Evolutionary conservation across 2,888 invertebrate genomes (phyloP), one percentile per base, ranked within the genome.

Genomic region (Agriopis aurantiaria): DNA sequence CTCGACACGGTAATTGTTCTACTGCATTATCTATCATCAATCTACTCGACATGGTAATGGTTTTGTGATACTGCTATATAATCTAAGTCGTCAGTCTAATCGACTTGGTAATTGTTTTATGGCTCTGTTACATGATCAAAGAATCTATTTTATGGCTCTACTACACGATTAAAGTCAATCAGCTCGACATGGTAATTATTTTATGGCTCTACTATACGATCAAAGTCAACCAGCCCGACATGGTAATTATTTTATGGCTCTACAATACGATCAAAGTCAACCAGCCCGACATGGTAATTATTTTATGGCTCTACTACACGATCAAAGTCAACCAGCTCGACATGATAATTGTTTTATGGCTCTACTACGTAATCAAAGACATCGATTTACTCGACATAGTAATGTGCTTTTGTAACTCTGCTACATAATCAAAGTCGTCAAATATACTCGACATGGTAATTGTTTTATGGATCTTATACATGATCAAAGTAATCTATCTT

Each of bases 361-460:
- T 23, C 17, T 23, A 12, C 7, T 23, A 3, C 52, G 11, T 5
- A 0, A 7, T n/a, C 12, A 48, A n/a, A 33, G 81, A 94, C 52
- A 77, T 92, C 14, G 95, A 95, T 74, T 83, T 94, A 58, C 72
- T 94, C 61, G 95, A 94, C 77, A 95, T 94, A 85, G 94, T 94
- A 73, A 79, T n/a, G n/a, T n/a, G n/a, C n/a, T n/a, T n/a, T 75
- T 77, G 66, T 41, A n/a, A n/a, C n/a, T 23, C 7, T 11, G 3
- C 52, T 52, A 7, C 7, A 7, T 48, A 1, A 48, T n/a, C 12
- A 48, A n/a, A 33, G 48, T 48, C 12, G 12, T 48, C 12, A 2
- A n/a, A 12, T 3, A 0, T 45, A 8, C 8, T 45, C 45, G 11
- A 45, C 45, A 45, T 0, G 45, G 11, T 10, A 45, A 45, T 8